Percentiles rank a stretch among this genome's conserved stretches.
phyloP scores from a whole-genome alignment of 2,113 vertebrate species.

The Engraulis encrasicolus region DNA sequence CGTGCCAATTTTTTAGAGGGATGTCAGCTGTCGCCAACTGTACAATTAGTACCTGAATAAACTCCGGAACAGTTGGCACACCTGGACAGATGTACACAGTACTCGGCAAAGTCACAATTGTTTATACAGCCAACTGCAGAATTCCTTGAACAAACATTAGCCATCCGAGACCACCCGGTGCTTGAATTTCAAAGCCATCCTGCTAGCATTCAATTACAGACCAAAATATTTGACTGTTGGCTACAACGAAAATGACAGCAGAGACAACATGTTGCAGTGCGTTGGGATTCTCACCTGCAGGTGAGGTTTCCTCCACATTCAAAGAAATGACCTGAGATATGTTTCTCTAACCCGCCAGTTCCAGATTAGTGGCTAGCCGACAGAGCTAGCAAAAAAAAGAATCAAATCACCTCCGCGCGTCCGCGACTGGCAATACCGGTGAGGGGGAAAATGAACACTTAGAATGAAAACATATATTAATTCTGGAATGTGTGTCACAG shows the following conservation, averaged over 20 bases:
- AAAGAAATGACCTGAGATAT: conserved; percentile 45
- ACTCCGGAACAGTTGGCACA: not conserved
- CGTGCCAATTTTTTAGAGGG: not conserved
- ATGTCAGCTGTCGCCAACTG: not conserved
- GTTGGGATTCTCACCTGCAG: conserved; percentile 63
- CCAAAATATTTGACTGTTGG: not conserved
- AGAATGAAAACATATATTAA: not conserved
- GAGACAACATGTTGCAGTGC: not conserved
- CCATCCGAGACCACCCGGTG: not conserved
- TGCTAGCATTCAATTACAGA: not conserved
- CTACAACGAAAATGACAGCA: not conserved
- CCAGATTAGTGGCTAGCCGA: conserved; percentile 53
- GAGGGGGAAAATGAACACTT: conserved; percentile 48
- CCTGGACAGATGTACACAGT: not conserved
- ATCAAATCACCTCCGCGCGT: conserved; percentile 54
- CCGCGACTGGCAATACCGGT: conserved; percentile 58
- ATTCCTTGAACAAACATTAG: not conserved
- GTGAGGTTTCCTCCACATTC: conserved; percentile 63
- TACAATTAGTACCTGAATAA: not conserved
- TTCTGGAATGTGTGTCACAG: not conserved
- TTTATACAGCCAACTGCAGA: not conserved
- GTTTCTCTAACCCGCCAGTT: conserved; percentile 11
- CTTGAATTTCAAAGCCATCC: conserved; percentile 13
- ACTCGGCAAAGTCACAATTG: not conserved
- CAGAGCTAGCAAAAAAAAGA: conserved; percentile 57